Evolutionary conservation across 2,888 invertebrate species (phyloP).

Genomic region (Cryptops parisi): DNA sequence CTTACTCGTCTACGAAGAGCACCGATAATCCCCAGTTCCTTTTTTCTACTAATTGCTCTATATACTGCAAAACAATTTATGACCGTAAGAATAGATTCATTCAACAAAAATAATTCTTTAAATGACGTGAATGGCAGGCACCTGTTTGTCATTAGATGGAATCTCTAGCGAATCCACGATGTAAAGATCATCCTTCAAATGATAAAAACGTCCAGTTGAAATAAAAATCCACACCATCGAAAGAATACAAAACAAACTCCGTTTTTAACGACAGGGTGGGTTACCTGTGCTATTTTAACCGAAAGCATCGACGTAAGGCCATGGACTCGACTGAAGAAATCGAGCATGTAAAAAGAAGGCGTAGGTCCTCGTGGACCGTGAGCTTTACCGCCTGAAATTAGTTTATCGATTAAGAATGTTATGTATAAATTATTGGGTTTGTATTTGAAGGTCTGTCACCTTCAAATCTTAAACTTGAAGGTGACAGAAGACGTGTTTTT

Average conservation of each 20-base stretch:
- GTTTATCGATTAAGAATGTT: not conserved
- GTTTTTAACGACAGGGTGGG: too few species aligned
- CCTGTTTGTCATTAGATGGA: constrained; percentile 71
- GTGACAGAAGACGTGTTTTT: too few species aligned
- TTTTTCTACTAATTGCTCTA: constrained; percentile 61
- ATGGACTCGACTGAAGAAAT: constrained; percentile 53
- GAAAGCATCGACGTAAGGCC: constrained; percentile 75
- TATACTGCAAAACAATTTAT: constrained; percentile 37
- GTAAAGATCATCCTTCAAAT: constrained; percentile 69
- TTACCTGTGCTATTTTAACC: constrained; percentile 68
- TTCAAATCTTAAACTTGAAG: too few species aligned
- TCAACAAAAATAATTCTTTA: not conserved
- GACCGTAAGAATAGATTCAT: too few species aligned
- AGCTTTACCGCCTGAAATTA: constrained; percentile 49
- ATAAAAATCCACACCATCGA: too few species aligned
- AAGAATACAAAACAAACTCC: not conserved
- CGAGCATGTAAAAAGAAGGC: constrained; percentile 86
- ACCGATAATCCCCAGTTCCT: constrained; percentile 95
- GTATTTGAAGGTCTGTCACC: too few species aligned
- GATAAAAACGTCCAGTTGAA: constrained; percentile 5
- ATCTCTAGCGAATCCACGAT: constrained; percentile 73
- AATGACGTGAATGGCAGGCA: too few species aligned
- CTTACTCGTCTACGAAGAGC: constrained; percentile 80
- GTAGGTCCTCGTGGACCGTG: constrained; percentile 87
- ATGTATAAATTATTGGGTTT: not conserved